Percentiles rank a stretch among this genome's conserved stretches.
Evolutionary conservation across 2,888 invertebrate genomes (phyloP).

Genomic region (Auanema sp.): DNA sequence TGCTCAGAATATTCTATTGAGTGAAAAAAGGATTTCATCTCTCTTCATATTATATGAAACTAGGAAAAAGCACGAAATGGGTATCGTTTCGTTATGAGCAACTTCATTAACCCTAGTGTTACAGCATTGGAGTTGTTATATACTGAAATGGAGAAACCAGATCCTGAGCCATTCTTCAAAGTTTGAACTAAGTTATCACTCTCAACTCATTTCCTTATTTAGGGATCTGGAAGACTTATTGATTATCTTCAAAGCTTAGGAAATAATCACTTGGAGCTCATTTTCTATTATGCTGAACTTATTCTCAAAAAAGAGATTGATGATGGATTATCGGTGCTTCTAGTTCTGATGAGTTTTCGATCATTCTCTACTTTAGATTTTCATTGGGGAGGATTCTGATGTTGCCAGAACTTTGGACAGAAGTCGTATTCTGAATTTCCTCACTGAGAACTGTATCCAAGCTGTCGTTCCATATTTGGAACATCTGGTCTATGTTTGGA

Average conservation of each 20-base stretch:
- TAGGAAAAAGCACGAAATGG: conserved; percentile 85
- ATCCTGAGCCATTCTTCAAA: conserved; percentile 70
- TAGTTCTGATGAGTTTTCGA: background rate
- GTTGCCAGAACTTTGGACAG: conserved; percentile 88
- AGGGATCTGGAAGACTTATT: conserved; percentile 82
- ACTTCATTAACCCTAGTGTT: conserved; percentile 22
- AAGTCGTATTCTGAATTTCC: conserved; percentile 83
- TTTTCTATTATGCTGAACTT: conserved; percentile 92
- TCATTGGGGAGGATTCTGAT: conserved; percentile 76
- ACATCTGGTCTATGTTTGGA: conserved; percentile 87
- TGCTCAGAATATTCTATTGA: conserved; percentile 82
- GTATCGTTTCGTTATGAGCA: conserved; percentile 46
- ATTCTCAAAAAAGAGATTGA: conserved; percentile 76
- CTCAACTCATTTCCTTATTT: conserved; percentile 58
- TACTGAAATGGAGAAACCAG: conserved; percentile 72
- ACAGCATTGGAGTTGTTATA: conserved; percentile 82
- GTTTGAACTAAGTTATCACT: conserved; percentile 5
- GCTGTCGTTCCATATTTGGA: conserved; percentile 90
- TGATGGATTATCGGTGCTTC: conserved; percentile 11
- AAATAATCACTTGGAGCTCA: conserved; percentile 79
- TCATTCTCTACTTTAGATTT: conserved; percentile 69
- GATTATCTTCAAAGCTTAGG: conserved; percentile 72
- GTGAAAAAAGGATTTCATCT: conserved; percentile 70
- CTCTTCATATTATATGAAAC: conserved; percentile 92
- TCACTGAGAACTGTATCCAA: conserved; percentile 77